phyloP scores from a whole-genome alignment of 1,140 invertebrate species.

The Drosophila saltans region DNA sequence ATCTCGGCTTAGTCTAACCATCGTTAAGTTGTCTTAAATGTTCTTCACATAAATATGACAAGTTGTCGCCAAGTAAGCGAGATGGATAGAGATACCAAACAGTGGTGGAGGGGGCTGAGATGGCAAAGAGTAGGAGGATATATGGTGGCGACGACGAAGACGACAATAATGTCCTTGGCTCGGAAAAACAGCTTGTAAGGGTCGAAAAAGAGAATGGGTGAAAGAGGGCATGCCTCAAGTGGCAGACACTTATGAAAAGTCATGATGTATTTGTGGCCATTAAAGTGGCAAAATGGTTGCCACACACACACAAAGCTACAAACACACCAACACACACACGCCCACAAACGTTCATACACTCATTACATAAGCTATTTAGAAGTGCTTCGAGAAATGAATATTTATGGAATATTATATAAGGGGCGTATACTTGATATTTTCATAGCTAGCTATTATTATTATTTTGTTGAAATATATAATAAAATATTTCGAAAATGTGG shows the following conservation, averaged over 20 bases:
- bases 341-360: constrained; percentile 12
- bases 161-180: constrained; percentile 40
- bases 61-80: constrained; percentile 45
- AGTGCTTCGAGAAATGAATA: constrained; percentile 67
- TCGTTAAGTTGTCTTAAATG: constrained; percentile 65
- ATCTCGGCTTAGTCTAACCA: constrained; percentile 9
- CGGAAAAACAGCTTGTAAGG: constrained; percentile 34
- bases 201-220: constrained; percentile 17
- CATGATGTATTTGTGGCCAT: constrained; percentile 78
- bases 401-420: no score
- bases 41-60: constrained; percentile 74
- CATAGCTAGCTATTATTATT: constrained; percentile 50
- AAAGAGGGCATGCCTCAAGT: constrained; percentile 49
- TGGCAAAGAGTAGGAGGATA: constrained; percentile 18
- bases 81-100: background rate
- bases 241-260: constrained; percentile 75
- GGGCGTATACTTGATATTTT: constrained; percentile 76
- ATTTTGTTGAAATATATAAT: background rate
- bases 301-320: constrained; percentile 27
- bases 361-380: constrained; percentile 37
- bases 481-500: background rate
- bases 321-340: constrained; percentile 23
- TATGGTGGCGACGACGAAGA: background rate
- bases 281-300: constrained; percentile 72
- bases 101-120: constrained; percentile 23